phyloP scores from a whole-genome alignment of 2,888 invertebrate species.

The Caenorhabditis doughertyi region DNA sequence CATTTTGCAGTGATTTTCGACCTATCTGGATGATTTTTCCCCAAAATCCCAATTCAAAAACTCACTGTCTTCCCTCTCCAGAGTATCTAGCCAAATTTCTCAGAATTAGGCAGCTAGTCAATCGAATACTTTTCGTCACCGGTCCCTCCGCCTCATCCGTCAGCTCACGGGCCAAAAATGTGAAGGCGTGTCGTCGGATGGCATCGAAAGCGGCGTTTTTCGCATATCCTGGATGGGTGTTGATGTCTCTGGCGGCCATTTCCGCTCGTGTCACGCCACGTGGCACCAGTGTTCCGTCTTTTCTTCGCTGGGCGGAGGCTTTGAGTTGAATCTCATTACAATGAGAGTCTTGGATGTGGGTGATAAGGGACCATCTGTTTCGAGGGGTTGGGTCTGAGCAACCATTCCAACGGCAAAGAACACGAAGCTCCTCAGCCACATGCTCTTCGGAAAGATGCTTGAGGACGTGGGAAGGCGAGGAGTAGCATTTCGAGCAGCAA shows the following conservation, averaged over 20 bases:
- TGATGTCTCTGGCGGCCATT: conserved; percentile 76
- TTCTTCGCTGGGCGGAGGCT: conserved; percentile 87
- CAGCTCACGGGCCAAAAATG: conserved; percentile 92
- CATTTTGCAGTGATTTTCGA: no score
- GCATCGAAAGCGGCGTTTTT: conserved; percentile 97
- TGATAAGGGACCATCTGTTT: conserved; percentile 91
- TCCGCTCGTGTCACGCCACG: conserved; percentile 36
- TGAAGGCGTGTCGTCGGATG: conserved; percentile 94
- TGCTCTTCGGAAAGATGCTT: conserved; percentile 76
- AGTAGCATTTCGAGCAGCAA: conserved; percentile 74
- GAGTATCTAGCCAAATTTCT: conserved; percentile 98
- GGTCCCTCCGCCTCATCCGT: conserved; percentile 99
- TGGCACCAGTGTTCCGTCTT: conserved; percentile 78
- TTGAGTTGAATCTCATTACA: conserved; percentile 89
- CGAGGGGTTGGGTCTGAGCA: conserved; percentile 78
- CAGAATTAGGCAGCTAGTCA: conserved; percentile 96
- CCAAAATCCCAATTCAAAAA: conserved; percentile 26
- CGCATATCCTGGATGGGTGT: conserved; percentile 91
- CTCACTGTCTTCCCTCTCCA: conserved; percentile 89
- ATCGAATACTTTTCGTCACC: conserved; percentile 97
- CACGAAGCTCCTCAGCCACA: conserved; percentile 64
- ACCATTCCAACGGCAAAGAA: conserved; percentile 77
- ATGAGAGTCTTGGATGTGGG: conserved; percentile 95
- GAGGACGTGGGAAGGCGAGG: conserved; percentile 67
- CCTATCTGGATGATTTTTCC: no score